Percentiles rank a stretch among this genome's conserved stretches.
phyloP scores from a whole-genome alignment of 2,113 vertebrate genomes.

The Lamprologus tigripictilis region DNA sequence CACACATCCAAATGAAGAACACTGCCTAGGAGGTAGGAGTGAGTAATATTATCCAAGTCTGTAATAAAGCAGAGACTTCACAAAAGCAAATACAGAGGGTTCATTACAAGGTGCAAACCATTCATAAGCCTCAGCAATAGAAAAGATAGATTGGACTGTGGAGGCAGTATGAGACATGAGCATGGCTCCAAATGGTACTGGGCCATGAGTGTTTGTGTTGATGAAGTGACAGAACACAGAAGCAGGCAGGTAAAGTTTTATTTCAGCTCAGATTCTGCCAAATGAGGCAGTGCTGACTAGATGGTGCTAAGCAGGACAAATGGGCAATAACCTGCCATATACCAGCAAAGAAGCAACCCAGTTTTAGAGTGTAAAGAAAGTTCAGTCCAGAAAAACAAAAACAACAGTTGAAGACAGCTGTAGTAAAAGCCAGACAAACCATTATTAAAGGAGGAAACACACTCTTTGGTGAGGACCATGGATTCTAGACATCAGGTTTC shows the following conservation, averaged over 20 bases:
- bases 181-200: neutral
- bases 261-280: neutral
- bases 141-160: neutral
- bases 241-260: neutral
- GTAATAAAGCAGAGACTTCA: neutral
- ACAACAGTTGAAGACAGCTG: neutral
- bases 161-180: neutral
- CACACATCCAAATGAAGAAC: neutral
- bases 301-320: neutral
- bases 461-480: neutral
- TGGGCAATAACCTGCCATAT: neutral
- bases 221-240: neutral
- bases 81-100: neutral
- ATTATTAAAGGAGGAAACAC: neutral
- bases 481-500: neutral
- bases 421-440: neutral
- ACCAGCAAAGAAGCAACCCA: neutral
- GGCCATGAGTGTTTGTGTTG: neutral
- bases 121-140: neutral
- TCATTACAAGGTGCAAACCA: neutral
- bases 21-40: neutral
- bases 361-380: neutral
- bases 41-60: neutral
- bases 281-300: neutral
- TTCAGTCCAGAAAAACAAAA: neutral